Base-by-base conservation (phyloP, 2,797 vertebrate species). In the Melanotaenia boesemani region DNA sequence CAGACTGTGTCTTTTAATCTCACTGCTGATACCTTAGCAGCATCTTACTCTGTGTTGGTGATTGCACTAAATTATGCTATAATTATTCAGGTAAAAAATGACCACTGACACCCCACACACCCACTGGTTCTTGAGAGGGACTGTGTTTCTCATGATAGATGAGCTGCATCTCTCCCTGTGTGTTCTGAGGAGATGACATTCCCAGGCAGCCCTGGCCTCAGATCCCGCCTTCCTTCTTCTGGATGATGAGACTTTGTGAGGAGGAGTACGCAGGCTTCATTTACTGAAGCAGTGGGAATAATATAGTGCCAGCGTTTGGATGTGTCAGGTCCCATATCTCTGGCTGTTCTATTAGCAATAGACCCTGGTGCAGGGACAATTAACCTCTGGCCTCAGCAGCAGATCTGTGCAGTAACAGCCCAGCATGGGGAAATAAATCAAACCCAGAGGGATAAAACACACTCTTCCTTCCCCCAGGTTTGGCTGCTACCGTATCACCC, bases 261-360 rank as follows among this genome's bases (percentile, higher is more conserved):
- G 88, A 88, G 78, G 72, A 85, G 86, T 91, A 77, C 76, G 77
- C 79, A 77, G 69, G 84, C 87, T 88, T 89, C 89, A 92, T 93
- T 89, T 92, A 88, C 76, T 18, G 81, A 85, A 88, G 85, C 84
- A 86, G 85, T 80, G 2, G 91, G 75, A 90, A 89, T 93, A 91
- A 93, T 93, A 89, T 89, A 91, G 87, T 91, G 77, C 85, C 87
- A 82, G 63, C 77, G 65, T 88, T 89, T 90, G 85, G 81, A 89
- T 88, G 87, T 93, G 89, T 89, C 85, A 91, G 89, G 88, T 88
- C 90, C 86, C 85, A 88, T 92, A 92, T 93, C 88, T 91, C 87
- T 80, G 83, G 88, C 86, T 86, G 87, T 88, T 93, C 87, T 87
- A 92, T 93, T 91, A 91, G 89, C 93, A 93, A 92, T 87, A 80